Evolutionary conservation across 1,140 invertebrate species (phyloP).

Genomic region (Aphelenchoides fujianensis): DNA sequence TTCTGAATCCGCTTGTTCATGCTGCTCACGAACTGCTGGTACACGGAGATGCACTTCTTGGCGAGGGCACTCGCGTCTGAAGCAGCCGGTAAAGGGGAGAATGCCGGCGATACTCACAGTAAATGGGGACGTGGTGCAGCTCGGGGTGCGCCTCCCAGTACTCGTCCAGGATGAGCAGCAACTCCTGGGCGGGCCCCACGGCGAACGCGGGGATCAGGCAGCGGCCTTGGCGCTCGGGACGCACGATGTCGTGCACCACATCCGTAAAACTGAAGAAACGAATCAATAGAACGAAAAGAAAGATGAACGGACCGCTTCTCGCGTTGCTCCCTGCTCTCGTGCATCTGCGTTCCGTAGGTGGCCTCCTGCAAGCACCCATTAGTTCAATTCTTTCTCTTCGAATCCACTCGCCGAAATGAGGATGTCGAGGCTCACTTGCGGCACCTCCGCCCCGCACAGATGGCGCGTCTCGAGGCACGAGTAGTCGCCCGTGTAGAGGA

Average conservation of each 20-base stretch:
- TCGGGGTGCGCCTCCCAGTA: slow-evolving; percentile 97
- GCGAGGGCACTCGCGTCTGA: slow-evolving; percentile 87
- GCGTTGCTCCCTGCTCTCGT: slow-evolving; percentile 92
- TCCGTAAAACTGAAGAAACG: slow-evolving; percentile 74
- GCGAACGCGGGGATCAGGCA: slow-evolving; percentile 99
- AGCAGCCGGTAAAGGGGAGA: slow-evolving; percentile 27
- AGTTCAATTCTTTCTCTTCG: neutral
- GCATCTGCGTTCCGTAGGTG: slow-evolving; percentile 98
- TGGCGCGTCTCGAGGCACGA: slow-evolving; percentile 96
- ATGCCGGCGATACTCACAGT: slow-evolving; percentile 67
- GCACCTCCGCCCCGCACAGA: slow-evolving; percentile 98
- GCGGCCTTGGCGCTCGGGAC: slow-evolving; percentile 85
- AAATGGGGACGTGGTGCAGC: slow-evolving; percentile 96
- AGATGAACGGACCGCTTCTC: slow-evolving; percentile 71
- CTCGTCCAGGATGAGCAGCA: slow-evolving; percentile 90
- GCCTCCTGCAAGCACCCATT: slow-evolving; percentile 73
- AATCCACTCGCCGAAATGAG: slow-evolving; percentile 69
- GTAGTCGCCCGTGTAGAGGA: slow-evolving; percentile 97
- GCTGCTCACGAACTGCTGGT: slow-evolving; percentile 97
- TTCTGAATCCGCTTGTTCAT: slow-evolving; percentile 96
- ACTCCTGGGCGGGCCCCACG: slow-evolving; percentile 90
- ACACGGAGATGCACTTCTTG: slow-evolving; percentile 99
- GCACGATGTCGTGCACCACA: slow-evolving; percentile 90
- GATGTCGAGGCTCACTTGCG: slow-evolving; percentile 88
- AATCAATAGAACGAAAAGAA: neutral